phyloP scores from a whole-genome alignment of 2,113 vertebrate species.

The Boulengeromyrus knoepffleri region DNA sequence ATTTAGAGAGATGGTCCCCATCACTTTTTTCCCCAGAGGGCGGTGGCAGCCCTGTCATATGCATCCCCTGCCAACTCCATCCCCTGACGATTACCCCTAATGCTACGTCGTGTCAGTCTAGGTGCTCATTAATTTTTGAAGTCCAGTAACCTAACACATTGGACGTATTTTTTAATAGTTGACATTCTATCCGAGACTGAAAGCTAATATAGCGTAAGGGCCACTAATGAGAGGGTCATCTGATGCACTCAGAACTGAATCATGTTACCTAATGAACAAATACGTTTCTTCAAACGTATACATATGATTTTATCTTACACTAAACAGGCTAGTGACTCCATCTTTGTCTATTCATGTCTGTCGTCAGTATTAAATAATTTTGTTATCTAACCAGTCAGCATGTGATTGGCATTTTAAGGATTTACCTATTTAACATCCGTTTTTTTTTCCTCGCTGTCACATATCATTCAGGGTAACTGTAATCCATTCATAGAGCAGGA shows the following conservation, averaged over 20 bases:
- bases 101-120: neutral
- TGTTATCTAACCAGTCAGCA: neutral
- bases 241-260: neutral
- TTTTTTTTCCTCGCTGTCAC: neutral
- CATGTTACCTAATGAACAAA: conserved; percentile 1
- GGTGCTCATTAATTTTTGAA: conserved; percentile 29
- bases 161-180: neutral
- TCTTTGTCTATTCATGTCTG: neutral
- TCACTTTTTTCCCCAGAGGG: neutral
- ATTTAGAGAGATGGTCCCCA: neutral
- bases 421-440: neutral
- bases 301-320: neutral
- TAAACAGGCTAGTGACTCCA: neutral
- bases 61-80: neutral
- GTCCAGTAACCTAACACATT: conserved; percentile 19
- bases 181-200: conserved; percentile 10
- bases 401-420: neutral
- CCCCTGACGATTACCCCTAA: conserved; percentile 12
- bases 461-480: neutral
- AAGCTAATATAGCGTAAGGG: conserved; percentile 12
- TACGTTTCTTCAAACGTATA: conserved; percentile 4
- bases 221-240: neutral
- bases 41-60: neutral
- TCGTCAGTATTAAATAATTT: neutral
- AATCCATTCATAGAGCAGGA: neutral